A percentile compares a stretch with the other conserved stretches of the same genome.
Conservation (phyloP, 2,888 invertebrate species). For the Idaea straminata region DNA sequence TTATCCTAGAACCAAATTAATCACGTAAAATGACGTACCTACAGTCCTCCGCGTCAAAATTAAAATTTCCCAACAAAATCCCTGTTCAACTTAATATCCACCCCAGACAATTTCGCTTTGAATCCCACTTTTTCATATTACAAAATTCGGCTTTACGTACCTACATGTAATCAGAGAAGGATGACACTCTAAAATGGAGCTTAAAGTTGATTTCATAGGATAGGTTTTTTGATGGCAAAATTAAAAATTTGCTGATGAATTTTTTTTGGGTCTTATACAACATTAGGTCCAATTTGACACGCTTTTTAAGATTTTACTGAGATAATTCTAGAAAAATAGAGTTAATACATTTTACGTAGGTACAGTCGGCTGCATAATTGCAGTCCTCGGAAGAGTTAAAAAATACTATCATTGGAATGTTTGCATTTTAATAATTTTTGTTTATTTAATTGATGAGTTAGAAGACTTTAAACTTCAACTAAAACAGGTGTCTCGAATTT, state of each 20-base stretch:
- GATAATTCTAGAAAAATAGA: background rate
- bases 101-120: slow-evolving; percentile 28
- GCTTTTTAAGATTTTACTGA: background rate
- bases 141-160: slow-evolving; percentile 29
- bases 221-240: background rate
- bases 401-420: no score
- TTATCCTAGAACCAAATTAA: background rate
- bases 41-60: slow-evolving; percentile 18
- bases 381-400: no score
- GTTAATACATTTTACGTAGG: background rate
- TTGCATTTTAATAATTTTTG: no score
- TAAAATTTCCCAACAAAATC: slow-evolving; percentile 31
- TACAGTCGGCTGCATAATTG: no score
- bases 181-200: background rate
- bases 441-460: no score
- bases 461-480: no score
- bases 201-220: background rate
- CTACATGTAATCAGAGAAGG: background rate
- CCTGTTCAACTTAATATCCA: slow-evolving; percentile 35
- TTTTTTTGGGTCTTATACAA: background rate
- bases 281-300: slow-evolving; percentile 1
- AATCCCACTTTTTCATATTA: slow-evolving; percentile 29
- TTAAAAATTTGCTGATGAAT: background rate
- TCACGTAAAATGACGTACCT: background rate
- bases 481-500: no score